These are phyloP conservation scores for Amphiduros pacificus DNA, from an alignment of 2,888 invertebrate genomes.

Conservation along the genomic window DNA sequence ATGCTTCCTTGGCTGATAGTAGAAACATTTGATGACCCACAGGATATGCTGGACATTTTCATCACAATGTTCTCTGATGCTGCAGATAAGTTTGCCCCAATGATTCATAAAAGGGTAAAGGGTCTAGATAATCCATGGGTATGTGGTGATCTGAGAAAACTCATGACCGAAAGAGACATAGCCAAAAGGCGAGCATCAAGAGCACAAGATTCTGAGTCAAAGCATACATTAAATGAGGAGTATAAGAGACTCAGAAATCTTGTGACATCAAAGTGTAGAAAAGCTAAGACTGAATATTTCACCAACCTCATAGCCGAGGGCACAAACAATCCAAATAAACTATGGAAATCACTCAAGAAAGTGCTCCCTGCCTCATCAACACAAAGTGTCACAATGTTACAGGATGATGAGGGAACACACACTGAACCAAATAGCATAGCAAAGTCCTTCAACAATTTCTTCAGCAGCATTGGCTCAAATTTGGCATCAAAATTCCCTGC, in stretches of 20 bases:
- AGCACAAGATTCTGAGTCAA: not conserved
- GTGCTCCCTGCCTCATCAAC: not conserved
- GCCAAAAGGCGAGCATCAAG: not conserved
- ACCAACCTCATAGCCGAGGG: not conserved
- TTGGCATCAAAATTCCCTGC: not conserved
- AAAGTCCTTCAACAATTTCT: not conserved
- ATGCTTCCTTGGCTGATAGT: not conserved
- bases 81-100: not conserved
- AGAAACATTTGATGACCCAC: not conserved
- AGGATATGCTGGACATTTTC: slow-evolving; percentile 1
- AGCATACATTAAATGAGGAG: too few species aligned
- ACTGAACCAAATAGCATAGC: not conserved
- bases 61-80: not conserved
- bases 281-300: not conserved
- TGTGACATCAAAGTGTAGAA: not conserved
- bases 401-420: not conserved
- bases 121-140: slow-evolving; percentile 2
- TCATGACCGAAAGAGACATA: not conserved
- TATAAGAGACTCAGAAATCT: not conserved
- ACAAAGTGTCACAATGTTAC: not conserved
- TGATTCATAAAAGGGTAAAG: slow-evolving; percentile 1
- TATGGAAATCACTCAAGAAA: not conserved
- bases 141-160: not conserved
- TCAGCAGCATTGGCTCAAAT: not conserved
- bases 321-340: not conserved